Conservation (phyloP, 2,888 invertebrate genomes). For the Apoda limacodes region DNA sequence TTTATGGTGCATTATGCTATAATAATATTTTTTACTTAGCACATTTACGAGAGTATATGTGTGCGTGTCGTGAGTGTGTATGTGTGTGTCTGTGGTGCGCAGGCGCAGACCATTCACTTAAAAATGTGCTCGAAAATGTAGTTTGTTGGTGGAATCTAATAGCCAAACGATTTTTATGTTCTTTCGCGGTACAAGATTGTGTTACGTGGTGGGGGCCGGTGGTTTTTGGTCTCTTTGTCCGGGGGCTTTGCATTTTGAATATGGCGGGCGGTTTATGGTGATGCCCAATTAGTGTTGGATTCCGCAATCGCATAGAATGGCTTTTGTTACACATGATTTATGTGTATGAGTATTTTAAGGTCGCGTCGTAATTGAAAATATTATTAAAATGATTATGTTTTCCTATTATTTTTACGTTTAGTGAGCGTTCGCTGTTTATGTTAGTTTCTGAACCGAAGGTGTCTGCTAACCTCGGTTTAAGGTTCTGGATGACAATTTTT, state of each 20-base stretch:
- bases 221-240: constrained; percentile 34
- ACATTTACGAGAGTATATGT: constrained; percentile 37
- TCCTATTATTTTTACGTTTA: no score
- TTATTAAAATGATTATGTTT: no score
- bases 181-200: constrained; percentile 54
- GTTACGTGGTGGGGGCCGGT: constrained; percentile 39
- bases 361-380: constrained; percentile 24
- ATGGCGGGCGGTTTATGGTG: constrained; percentile 34
- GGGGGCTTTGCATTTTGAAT: constrained; percentile 31
- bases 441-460: no score
- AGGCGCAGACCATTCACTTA: constrained; percentile 29
- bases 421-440: no score
- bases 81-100: constrained; percentile 29
- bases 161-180: constrained; percentile 50
- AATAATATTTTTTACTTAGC: constrained; percentile 70
- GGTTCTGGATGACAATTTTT: no score
- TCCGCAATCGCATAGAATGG: constrained; percentile 31
- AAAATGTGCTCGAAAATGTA: constrained; percentile 42
- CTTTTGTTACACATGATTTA: constrained; percentile 61
- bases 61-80: constrained; percentile 21
- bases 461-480: no score
- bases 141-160: constrained; percentile 49
- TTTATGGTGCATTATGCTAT: constrained; percentile 64
- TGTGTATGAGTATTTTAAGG: constrained; percentile 28
- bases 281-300: constrained; percentile 42